A percentile compares a stretch with the other conserved stretches of the same genome.
Conservation (phyloP, 2,797 vertebrate species). For the Ispidina lecontei region DNA sequence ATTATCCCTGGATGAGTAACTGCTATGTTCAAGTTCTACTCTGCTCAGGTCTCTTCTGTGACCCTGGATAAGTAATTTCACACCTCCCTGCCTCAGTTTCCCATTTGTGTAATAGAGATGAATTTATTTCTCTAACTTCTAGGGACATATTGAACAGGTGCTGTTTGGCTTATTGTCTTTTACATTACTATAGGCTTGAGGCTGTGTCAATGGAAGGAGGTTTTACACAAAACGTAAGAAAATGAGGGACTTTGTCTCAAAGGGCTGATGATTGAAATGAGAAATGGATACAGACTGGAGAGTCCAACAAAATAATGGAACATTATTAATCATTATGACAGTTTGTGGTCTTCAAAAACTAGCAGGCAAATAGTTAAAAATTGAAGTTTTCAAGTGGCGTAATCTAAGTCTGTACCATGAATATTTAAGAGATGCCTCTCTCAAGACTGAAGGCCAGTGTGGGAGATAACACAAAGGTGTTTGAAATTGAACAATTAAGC, state of each 20-base stretch:
- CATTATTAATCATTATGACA: neutral
- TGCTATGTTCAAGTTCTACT: neutral
- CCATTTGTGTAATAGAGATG: neutral
- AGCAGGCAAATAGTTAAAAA: neutral
- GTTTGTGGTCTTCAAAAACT: neutral
- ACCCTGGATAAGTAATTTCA: neutral
- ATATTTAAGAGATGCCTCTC: neutral
- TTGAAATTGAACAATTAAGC: neutral
- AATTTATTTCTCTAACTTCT: neutral
- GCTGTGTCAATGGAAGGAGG: neutral
- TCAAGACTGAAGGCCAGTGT: neutral
- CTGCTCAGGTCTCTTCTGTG: neutral
- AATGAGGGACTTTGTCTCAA: neutral
- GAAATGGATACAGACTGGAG: neutral
- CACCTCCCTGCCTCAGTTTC: neutral
- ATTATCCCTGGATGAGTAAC: neutral
- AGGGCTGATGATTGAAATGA: neutral
- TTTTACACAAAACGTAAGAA: neutral
- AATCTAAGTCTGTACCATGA: neutral
- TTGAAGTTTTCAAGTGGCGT: neutral
- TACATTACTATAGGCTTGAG: neutral
- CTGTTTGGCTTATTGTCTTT: neutral
- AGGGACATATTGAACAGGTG: rapidly evolving
- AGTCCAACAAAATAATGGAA: neutral
- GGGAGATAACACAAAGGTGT: neutral